phyloP scores from a whole-genome alignment of 92 coral and sea anemone species.

The Muricea muricata region DNA sequence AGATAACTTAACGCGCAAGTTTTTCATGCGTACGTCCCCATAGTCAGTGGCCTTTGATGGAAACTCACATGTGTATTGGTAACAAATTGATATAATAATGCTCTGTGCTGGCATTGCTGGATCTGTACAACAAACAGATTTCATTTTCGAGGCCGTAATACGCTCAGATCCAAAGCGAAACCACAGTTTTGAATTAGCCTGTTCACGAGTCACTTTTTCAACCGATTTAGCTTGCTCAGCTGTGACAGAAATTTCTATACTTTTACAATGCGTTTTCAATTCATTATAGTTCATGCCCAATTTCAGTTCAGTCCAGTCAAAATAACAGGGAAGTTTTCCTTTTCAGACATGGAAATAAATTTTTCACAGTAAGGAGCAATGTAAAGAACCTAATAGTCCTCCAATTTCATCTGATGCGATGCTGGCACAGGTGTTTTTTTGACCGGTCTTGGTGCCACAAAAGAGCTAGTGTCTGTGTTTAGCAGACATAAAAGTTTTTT shows the following conservation, averaged over 20 bases:
- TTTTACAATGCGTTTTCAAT: background rate
- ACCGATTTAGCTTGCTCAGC: constrained; percentile 30
- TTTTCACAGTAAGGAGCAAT: background rate
- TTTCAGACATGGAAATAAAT: background rate
- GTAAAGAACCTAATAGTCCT: constrained; percentile 21
- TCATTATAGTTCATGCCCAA: background rate
- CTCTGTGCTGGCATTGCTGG: constrained; percentile 62
- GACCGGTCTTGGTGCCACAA: background rate
- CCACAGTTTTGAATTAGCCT: constrained; percentile 60
- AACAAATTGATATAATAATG: constrained; percentile 62
- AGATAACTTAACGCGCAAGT: constrained; percentile 11
- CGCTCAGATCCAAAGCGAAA: constrained; percentile 54
- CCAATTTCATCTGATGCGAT: constrained; percentile 24
- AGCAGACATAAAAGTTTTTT: background rate
- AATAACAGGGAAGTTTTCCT: constrained; percentile 9
- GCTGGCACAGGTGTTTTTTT: constrained; percentile 30
- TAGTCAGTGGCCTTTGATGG: constrained; percentile 49
- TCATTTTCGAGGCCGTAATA: constrained; percentile 65
- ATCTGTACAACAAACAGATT: constrained; percentile 63
- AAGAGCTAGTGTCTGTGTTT: background rate
- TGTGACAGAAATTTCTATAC: constrained; percentile 1
- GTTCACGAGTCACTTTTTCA: constrained; percentile 55
- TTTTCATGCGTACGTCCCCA: constrained; percentile 72
- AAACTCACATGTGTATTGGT: constrained; percentile 52
- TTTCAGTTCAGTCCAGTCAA: background rate